These are phyloP conservation scores for Saguinus midas DNA, from an alignment of 2,113 vertebrate species.

Conservation along the genomic window DNA sequence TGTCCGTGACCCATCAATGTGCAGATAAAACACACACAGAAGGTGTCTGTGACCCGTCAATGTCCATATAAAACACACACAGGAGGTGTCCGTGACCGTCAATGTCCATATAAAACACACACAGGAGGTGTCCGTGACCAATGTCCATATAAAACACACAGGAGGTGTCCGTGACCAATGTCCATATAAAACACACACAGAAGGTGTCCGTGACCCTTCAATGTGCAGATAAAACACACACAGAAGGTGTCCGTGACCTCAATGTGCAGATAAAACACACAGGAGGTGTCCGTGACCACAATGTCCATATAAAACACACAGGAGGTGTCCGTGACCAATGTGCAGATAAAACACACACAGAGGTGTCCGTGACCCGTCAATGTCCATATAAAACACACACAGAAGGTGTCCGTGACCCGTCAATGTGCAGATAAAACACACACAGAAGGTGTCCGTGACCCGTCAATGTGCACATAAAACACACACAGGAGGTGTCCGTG, in stretches of 20 bases:
- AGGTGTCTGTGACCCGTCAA: too few relatives aligned
- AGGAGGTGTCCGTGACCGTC: constrained; percentile 34
- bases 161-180: too few relatives aligned
- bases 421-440: neutral
- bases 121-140: too few relatives aligned
- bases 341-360: neutral
- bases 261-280: too few relatives aligned
- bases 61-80: neutral
- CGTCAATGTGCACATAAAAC: neutral
- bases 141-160: too few relatives aligned
- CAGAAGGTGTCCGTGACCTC: too few relatives aligned
- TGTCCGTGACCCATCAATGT: too few relatives aligned
- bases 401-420: too few relatives aligned
- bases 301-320: neutral
- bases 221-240: neutral
- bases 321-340: constrained; percentile 22
- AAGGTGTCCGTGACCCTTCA: constrained; percentile 38
- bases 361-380: too few relatives aligned
- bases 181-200: neutral
- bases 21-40: too few relatives aligned
- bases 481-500: neutral
- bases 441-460: constrained; percentile 1
- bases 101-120: neutral
- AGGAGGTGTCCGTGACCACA: too few relatives aligned
- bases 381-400: too few relatives aligned